Evolutionary conservation across 2,888 invertebrate species (phyloP).

Genomic region (Aporophyla lueneburgensis): DNA sequence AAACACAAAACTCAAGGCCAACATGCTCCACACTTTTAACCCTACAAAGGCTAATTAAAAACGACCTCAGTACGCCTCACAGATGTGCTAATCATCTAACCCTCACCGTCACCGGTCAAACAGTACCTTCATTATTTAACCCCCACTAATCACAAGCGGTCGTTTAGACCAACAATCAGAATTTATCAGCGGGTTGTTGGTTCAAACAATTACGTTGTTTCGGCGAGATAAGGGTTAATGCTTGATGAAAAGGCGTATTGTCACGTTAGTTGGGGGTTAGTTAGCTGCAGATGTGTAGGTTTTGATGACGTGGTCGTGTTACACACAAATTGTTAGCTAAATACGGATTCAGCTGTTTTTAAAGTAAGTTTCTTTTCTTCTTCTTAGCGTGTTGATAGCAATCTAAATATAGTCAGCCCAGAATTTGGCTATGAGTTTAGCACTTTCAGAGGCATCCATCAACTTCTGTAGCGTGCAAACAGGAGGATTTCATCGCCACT

Average conservation of each 20-base stretch:
- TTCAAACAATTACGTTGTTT: slow-evolving; percentile 55
- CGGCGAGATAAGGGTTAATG: slow-evolving; percentile 53
- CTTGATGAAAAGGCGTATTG: slow-evolving; percentile 47
- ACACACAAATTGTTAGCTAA: not conserved
- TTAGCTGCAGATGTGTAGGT: not conserved
- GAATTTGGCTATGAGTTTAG: no score
- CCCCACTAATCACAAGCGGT: slow-evolving; percentile 52
- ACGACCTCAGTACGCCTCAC: slow-evolving; percentile 2
- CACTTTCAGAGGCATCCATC: no score
- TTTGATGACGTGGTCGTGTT: not conserved
- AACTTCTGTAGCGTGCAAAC: no score
- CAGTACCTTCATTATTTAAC: slow-evolving; percentile 49
- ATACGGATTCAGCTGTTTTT: not conserved
- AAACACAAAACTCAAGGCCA: not conserved
- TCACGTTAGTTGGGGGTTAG: slow-evolving; percentile 17
- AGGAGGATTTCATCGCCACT: no score
- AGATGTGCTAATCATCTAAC: slow-evolving; percentile 31
- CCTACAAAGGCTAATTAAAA: slow-evolving; percentile 28
- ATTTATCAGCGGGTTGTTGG: slow-evolving; percentile 52
- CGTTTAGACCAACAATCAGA: slow-evolving; percentile 47
- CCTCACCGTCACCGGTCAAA: slow-evolving; percentile 45
- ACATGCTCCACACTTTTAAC: not conserved
- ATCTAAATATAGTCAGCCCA: no score
- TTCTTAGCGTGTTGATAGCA: no score
- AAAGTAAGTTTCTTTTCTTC: no score